Evolutionary conservation across 2,888 invertebrate genomes (phyloP).

Genomic region (Meganola albula): DNA sequence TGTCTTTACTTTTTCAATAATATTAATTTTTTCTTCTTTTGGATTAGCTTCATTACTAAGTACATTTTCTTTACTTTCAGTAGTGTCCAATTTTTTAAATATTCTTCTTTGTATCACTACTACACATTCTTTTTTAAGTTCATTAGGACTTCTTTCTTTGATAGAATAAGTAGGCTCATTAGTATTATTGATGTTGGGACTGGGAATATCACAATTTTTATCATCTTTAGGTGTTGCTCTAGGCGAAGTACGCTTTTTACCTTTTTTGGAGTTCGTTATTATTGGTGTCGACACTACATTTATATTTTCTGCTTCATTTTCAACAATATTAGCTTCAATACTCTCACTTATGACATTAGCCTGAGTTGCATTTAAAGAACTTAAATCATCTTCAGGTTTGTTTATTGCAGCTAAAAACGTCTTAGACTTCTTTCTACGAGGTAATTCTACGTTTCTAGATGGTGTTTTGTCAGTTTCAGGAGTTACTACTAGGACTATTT

Average conservation of each 20-base stretch:
- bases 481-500: constrained; percentile 5
- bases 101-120: constrained; percentile 65
- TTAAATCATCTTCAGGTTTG: constrained; percentile 19
- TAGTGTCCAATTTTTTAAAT: constrained; percentile 37
- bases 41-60: background rate
- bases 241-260: constrained; percentile 20
- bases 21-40: constrained; percentile 2
- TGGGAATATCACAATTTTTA: constrained; percentile 6
- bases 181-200: background rate
- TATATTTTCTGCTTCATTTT: background rate
- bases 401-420: constrained; percentile 31
- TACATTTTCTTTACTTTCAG: constrained; percentile 2
- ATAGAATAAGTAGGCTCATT: constrained; percentile 12
- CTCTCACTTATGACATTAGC: constrained; percentile 4
- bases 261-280: constrained; percentile 30
- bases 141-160: constrained; percentile 49
- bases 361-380: constrained; percentile 1
- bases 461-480: constrained; percentile 40
- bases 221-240: constrained; percentile 7
- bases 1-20: constrained; percentile 9
- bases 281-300: constrained; percentile 25
- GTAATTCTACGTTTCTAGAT: constrained; percentile 35
- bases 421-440: constrained; percentile 51
- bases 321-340: constrained; percentile 4
- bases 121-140: constrained; percentile 63